These are phyloP conservation scores for Zele albiditarsus DNA, from an alignment of 2,888 invertebrate species.

Conservation along the genomic window DNA sequence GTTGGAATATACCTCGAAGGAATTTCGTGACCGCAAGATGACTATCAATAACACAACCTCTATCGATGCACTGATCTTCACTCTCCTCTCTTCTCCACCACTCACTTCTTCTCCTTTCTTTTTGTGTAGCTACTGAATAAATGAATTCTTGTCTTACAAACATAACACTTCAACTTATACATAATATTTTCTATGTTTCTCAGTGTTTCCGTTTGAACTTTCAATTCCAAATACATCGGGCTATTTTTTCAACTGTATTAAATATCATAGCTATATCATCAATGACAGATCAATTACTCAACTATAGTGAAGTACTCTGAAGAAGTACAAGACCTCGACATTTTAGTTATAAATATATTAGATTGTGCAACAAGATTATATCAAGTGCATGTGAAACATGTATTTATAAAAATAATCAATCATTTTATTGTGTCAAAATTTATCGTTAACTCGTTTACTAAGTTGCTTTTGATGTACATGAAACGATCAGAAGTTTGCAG, in stretches of 20 bases:
- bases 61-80: background rate
- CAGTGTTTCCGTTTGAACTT: too few species aligned
- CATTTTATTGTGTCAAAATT: background rate
- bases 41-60: background rate
- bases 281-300: conserved; percentile 19
- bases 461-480: too few species aligned
- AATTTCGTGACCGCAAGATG: conserved; percentile 11
- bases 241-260: too few species aligned
- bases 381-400: background rate
- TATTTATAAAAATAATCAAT: background rate
- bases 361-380: background rate
- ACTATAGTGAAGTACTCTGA: background rate
- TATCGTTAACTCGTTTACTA: too few species aligned
- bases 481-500: background rate
- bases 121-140: background rate
- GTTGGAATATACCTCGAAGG: background rate
- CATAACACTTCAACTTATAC: too few species aligned
- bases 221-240: too few species aligned
- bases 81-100: background rate
- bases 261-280: background rate
- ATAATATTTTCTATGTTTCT: too few species aligned
- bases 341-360: background rate
- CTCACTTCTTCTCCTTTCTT: too few species aligned
- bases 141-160: background rate
- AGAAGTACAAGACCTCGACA: conserved; percentile 16